Base-by-base conservation (phyloP, 2,888 invertebrate species). In the Andricus quercusramuli region DNA sequence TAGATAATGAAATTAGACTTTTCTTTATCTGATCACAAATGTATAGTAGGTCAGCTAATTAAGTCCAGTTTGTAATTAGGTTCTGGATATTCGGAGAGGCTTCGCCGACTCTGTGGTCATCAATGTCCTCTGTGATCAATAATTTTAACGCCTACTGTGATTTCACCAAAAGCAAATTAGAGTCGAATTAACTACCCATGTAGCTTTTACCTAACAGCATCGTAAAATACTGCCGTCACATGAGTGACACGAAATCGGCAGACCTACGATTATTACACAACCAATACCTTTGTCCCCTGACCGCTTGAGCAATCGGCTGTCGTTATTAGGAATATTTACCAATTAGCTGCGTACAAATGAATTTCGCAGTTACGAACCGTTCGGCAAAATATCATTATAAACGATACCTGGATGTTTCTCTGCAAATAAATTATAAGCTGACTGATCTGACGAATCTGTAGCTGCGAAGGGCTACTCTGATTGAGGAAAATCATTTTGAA, bases 131-230 rank as follows among this genome's bases (percentile, higher is more conserved):
- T 62, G 29, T 25, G 25, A 29, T 64, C 64, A 29, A 6, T 64
- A 17, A 64, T 25, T 64, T 64, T 64, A 25, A 64, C 64, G 25
- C 64, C 15, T 5, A 25, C 29, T 64, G 64, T 64, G 29, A 64
- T 64, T 64, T 64, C 64, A 29, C 64, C 29, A 29, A 64, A 64
- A 29, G 64, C 64, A 64, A 64, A 64, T 64, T 64, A 64, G 29
- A 25, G 64, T 29, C 29, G 25, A 29, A 17, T 15, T 64, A 64
- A 64, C 64, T 6, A 64, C 15, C 25, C 64, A 6, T 64, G 29
- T 25, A 15, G 62, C 25, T 62, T 64, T 64, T 29, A 17, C 64
- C 29, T 64, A 29, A 64, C 29, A 64, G 17, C 25, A 29, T 17
- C 17, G 29, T 64, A 17, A 64, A 64, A 64, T 13, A 29, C 29